Base-by-base conservation (phyloP, 1,140 invertebrate species). In the Sitophilus oryzae region DNA sequence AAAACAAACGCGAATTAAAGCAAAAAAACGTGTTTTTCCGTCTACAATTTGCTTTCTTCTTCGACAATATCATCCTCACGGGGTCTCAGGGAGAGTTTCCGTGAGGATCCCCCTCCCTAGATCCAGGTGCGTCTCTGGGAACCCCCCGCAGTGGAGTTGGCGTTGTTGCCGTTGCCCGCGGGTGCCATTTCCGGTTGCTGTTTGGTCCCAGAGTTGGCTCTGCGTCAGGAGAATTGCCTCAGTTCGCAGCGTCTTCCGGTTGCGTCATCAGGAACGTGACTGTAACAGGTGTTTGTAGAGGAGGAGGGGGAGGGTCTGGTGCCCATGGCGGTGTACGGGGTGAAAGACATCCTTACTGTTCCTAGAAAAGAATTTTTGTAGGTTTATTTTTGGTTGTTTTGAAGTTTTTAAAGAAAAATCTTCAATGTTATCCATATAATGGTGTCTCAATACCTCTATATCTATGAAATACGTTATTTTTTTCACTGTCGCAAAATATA, bases 221-320 rank as follows among this genome's bases (percentile, higher is more conserved):
- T 34, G 11, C 61, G 64, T 64, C 62, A 61, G 56, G 63, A 65
- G 2, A 60, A 30, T n/a, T 58, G 55, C 11, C 56, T 49, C 50
- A 65, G 37, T 30, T 65, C 62, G 8, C 53, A 56, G 14, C 46
- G 38, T 30, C 41, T 34, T 19, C 21, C 37, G 41, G 44, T 44
- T 20, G 51, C 42, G 22, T 63, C 65, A 43, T 66, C 65, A 8
- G 59, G 60, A 15, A 66, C 56, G 30, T 66, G 64, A 20, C 63
- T 63, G 47, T 65, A 66, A 48, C 52, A 65, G 2, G 65, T 66
- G 50, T 65, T 62, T 6, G 60, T 60, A 0, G 65, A 63, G 3
- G 61, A 60, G 2, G 61, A 62, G 6, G 55, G 61, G 14, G 58
- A 60, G 5, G 59, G 61, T 20, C 63, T 9, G 19, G 43, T 56